Evolutionary conservation across 2,888 invertebrate species (phyloP).

Genomic region (Molorchus minor): DNA sequence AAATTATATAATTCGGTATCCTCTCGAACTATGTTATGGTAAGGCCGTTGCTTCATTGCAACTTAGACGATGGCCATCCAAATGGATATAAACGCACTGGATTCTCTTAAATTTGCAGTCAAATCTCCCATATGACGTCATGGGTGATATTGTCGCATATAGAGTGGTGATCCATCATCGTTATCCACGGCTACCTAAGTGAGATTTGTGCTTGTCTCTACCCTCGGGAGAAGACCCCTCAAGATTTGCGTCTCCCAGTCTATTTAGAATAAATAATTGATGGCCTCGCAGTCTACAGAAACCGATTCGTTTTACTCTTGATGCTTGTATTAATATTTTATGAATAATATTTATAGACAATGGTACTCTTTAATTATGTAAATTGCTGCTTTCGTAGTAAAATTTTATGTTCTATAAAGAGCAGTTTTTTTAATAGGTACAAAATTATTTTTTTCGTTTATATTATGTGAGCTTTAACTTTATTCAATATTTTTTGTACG

Average conservation of each 20-base stretch:
- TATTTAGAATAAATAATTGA: constrained; percentile 51
- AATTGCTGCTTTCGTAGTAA: no score
- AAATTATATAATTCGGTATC: no score
- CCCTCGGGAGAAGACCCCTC: constrained; percentile 40
- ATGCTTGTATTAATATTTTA: constrained; percentile 11
- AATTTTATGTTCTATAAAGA: constrained; percentile 17
- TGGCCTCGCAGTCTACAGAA: constrained; percentile 35
- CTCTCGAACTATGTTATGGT: no score
- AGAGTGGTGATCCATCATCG: constrained; percentile 50
- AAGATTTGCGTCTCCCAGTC: constrained; percentile 37
- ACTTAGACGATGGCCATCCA: no score
- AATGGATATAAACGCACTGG: no score
- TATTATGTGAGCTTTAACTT: no score
- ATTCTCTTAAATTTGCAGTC: constrained; percentile 4
- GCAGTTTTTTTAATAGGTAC: constrained; percentile 2
- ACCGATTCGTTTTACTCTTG: constrained; percentile 33
- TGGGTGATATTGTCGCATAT: constrained; percentile 37
- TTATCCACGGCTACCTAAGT: constrained; percentile 52
- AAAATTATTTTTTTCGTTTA: constrained; percentile 10
- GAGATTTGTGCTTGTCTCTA: constrained; percentile 53
- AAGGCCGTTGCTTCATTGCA: no score
- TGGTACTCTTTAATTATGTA: constrained; percentile 5
- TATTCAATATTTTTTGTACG: no score
- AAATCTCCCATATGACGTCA: constrained; percentile 33
- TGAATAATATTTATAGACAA: constrained; percentile 1